These are phyloP conservation scores for Lonchura striata DNA, from an alignment of 2,113 vertebrate genomes.

Conservation along the genomic window DNA sequence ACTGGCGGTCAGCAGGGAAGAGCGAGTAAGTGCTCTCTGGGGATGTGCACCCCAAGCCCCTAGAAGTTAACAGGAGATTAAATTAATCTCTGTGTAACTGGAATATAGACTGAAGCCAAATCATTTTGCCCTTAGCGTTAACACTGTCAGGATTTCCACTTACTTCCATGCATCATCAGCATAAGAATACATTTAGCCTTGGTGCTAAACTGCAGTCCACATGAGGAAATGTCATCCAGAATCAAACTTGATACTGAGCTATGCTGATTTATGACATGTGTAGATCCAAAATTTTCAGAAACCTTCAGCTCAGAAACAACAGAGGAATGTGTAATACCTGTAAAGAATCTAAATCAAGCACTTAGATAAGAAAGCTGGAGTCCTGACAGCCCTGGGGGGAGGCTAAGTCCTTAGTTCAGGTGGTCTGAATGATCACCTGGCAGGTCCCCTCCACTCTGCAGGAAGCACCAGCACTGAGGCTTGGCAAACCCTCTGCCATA, in stretches of 20 bases:
- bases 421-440: not conserved
- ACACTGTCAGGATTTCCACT: not conserved
- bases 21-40: not conserved
- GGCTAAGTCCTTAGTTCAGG: not conserved
- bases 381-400: not conserved
- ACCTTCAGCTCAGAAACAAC: not conserved
- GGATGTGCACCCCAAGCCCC: not conserved
- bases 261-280: fast-evolving
- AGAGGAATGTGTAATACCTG: not conserved
- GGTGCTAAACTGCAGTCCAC: not conserved
- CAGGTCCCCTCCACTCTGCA: not conserved
- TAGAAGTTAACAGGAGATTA: not conserved
- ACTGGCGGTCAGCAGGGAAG: not conserved
- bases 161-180: not conserved
- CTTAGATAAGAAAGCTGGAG: not conserved
- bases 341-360: not conserved
- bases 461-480: not conserved
- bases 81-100: not conserved
- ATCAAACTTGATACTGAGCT: not conserved
- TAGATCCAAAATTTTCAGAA: not conserved
- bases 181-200: not conserved
- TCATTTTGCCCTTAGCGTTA: not conserved
- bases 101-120: not conserved
- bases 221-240: not conserved
- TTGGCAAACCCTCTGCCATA: fast-evolving